These are phyloP conservation scores for Physeter macrocephalus DNA, from an alignment of 2,113 vertebrate genomes.

Conservation along the genomic window DNA sequence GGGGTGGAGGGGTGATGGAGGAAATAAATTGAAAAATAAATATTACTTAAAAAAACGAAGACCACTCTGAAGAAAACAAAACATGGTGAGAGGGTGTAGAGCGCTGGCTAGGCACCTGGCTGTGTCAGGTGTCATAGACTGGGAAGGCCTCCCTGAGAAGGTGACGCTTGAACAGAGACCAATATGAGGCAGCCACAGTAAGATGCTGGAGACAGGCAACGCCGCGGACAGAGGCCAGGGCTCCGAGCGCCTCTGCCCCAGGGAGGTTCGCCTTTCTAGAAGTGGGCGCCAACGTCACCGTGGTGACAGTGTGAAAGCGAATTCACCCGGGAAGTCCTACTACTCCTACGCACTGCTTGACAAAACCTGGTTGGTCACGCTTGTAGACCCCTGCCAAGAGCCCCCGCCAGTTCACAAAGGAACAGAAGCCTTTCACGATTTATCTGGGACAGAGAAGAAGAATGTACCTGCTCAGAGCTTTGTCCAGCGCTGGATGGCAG, in stretches of 20 bases:
- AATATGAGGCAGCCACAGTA: not conserved
- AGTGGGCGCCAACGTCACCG: not conserved
- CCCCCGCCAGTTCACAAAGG: not conserved
- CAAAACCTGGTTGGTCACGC: not conserved
- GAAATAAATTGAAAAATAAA: not conserved
- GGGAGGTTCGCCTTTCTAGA: not conserved
- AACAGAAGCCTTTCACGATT: not conserved
- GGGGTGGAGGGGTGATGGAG: not conserved
- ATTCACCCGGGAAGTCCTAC: not conserved
- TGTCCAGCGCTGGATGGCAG: not conserved
- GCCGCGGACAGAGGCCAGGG: not conserved
- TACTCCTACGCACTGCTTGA: not conserved
- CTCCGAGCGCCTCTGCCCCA: not conserved
- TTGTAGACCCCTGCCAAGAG: not conserved
- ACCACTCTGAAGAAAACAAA: not conserved
- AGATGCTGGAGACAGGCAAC: not conserved
- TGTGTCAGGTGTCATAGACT: not conserved
- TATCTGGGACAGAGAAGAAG: not conserved
- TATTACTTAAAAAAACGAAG: not conserved
- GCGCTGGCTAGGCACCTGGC: not conserved
- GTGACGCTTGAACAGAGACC: not conserved
- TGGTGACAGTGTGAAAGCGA: not conserved
- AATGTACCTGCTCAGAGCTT: not conserved
- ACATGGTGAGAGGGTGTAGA: not conserved
- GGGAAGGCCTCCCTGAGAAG: not conserved